A percentile compares a stretch with the other conserved stretches of the same genome.
Conservation (phyloP, 2,888 invertebrate species). For the Pardosa pseudoannulata region DNA sequence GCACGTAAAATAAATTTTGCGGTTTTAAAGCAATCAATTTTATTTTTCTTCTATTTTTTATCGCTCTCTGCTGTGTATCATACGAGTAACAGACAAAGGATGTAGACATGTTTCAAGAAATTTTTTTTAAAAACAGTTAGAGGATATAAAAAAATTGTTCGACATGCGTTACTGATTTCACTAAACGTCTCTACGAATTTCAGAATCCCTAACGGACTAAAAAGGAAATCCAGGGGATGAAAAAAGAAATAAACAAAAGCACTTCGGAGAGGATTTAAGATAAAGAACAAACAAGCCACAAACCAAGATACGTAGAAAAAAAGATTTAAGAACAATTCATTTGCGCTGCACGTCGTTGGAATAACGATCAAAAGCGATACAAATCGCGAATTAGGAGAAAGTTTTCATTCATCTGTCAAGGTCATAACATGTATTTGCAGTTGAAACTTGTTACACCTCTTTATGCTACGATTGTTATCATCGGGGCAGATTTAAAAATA, state of each 20-base stretch:
- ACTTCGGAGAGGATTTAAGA: background rate
- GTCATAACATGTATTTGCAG: background rate
- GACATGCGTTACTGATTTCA: constrained; percentile 6
- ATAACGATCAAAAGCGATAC: background rate
- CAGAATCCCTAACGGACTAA: background rate
- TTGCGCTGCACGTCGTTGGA: background rate
- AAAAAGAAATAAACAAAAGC: background rate
- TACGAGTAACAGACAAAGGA: background rate
- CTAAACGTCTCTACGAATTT: background rate
- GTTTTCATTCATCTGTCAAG: background rate
- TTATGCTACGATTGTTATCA: too few relatives aligned
- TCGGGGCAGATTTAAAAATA: too few relatives aligned
- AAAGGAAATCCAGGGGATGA: background rate
- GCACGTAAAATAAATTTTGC: too few relatives aligned
- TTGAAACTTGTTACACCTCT: too few relatives aligned
- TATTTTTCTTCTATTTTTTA: too few relatives aligned
- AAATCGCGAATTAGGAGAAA: background rate
- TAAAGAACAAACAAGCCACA: background rate
- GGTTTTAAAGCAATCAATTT: too few relatives aligned
- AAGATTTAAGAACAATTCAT: background rate
- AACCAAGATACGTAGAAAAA: background rate
- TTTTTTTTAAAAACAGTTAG: background rate
- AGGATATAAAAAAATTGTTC: background rate
- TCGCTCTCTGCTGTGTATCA: background rate
- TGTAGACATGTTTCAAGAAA: background rate